These are phyloP conservation scores for Lithobates sylvaticus DNA, from an alignment of 2,797 vertebrate species.

Conservation along the genomic window DNA sequence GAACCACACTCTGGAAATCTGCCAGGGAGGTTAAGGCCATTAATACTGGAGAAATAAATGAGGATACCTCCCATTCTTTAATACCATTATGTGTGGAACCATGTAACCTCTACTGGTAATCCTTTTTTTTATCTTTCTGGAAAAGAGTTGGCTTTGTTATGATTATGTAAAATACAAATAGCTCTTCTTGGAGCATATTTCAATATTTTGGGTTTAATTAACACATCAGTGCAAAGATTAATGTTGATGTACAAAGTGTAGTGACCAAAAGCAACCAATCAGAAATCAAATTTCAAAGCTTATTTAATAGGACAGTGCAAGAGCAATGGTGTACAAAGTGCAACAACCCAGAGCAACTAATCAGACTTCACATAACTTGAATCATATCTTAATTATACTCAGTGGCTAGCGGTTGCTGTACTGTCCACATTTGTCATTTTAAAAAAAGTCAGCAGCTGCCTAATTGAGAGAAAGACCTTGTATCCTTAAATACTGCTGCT, in stretches of 20 bases:
- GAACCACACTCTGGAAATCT: too few relatives aligned
- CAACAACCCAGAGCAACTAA: not conserved
- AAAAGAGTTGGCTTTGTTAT: not conserved
- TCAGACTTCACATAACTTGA: not conserved
- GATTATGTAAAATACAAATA: not conserved
- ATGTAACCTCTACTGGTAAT: too few relatives aligned
- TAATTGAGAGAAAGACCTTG: not conserved
- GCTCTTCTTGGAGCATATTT: not conserved
- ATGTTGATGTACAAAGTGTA: not conserved
- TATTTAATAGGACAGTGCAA: not conserved
- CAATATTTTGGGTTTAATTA: not conserved
- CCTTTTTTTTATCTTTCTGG: not conserved
- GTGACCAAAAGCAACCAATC: not conserved
- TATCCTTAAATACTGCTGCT: not conserved
- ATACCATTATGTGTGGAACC: too few relatives aligned
- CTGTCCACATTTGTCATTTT: not conserved
- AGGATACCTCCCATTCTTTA: too few relatives aligned
- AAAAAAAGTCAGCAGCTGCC: not conserved
- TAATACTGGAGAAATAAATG: too few relatives aligned
- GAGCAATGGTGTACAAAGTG: not conserved
- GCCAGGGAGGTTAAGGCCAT: too few relatives aligned
- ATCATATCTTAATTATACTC: not conserved
- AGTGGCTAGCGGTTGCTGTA: not conserved
- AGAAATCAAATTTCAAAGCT: not conserved
- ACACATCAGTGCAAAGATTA: not conserved